A percentile compares a stretch with the other conserved stretches of the same genome.
Evolutionary conservation across 2,797 vertebrate genomes (phyloP).

Genomic region (Lithobates sylvaticus): DNA sequence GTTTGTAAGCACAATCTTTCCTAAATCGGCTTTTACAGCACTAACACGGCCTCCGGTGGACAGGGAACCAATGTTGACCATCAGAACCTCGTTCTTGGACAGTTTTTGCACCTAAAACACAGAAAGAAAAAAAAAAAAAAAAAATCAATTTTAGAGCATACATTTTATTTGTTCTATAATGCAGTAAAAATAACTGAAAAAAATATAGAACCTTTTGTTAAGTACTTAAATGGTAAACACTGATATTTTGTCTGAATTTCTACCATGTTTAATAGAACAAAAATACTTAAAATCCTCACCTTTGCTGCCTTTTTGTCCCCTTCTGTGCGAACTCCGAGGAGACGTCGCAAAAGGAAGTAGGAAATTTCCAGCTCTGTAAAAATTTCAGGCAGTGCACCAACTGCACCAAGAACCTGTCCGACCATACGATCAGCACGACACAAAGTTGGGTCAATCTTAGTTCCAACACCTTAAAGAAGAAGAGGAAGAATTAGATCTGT

Average conservation of each 20-base stretch:
- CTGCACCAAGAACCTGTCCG: slow-evolving; percentile 96
- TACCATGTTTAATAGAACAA: too few relatives aligned
- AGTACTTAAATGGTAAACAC: too few relatives aligned
- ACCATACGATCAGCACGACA: slow-evolving; percentile 98
- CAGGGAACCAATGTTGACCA: slow-evolving; percentile 98
- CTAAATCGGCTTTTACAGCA: slow-evolving; percentile 97
- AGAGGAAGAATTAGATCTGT: not conserved
- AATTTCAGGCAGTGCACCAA: slow-evolving; percentile 96
- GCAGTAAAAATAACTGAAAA: too few relatives aligned
- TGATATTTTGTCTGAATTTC: too few relatives aligned
- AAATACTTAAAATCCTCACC: slow-evolving; percentile 72
- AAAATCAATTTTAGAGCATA: not conserved
- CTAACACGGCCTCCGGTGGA: slow-evolving; percentile 97
- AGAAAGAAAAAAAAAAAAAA: slow-evolving; percentile 58
- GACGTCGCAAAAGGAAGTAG: slow-evolving; percentile 92
- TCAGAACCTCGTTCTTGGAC: slow-evolving; percentile 97
- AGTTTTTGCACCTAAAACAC: slow-evolving; percentile 93
- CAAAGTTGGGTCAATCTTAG: slow-evolving; percentile 96
- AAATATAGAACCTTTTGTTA: too few relatives aligned
- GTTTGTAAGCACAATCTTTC: slow-evolving; percentile 98
- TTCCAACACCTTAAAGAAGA: slow-evolving; percentile 88
- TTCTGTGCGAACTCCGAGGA: slow-evolving; percentile 95
- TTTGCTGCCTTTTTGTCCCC: slow-evolving; percentile 99
- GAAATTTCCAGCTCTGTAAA: slow-evolving; percentile 98
- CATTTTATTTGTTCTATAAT: too few relatives aligned